Evolutionary conservation across 2,113 vertebrate genomes (phyloP).

Genomic region (Steatornis caripensis): DNA sequence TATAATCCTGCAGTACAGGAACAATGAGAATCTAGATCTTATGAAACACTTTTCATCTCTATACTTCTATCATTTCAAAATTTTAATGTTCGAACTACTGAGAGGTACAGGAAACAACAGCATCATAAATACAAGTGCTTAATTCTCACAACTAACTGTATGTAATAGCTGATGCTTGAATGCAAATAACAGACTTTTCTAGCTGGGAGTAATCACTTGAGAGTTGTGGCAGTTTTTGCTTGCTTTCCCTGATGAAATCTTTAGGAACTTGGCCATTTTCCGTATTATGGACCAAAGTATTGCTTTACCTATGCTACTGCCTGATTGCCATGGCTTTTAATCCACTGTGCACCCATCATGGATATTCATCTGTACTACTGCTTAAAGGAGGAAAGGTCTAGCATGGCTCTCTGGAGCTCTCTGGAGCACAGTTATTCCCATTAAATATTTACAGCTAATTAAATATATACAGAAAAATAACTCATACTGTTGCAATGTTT

Average conservation of each 20-base stretch:
- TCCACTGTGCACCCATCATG: neutral
- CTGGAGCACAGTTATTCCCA: neutral
- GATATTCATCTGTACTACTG: neutral
- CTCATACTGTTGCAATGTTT: neutral
- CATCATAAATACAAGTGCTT: neutral
- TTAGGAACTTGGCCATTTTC: neutral
- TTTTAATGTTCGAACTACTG: neutral
- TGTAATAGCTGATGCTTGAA: neutral
- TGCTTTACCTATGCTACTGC: neutral
- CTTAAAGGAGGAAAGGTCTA: neutral
- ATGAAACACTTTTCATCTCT: neutral
- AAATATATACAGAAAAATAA: neutral
- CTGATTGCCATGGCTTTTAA: neutral
- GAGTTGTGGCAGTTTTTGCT: neutral
- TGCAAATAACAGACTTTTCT: neutral
- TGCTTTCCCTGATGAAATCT: neutral
- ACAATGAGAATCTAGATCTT: neutral
- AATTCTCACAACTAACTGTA: neutral
- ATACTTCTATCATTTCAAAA: neutral
- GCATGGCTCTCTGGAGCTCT: neutral
- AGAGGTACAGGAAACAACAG: neutral
- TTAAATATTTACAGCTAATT: neutral
- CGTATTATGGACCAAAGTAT: neutral
- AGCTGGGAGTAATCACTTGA: neutral
- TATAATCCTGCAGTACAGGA: neutral